Base-by-base conservation (phyloP, 2,113 vertebrate species). In the Pangasianodon gigas region DNA sequence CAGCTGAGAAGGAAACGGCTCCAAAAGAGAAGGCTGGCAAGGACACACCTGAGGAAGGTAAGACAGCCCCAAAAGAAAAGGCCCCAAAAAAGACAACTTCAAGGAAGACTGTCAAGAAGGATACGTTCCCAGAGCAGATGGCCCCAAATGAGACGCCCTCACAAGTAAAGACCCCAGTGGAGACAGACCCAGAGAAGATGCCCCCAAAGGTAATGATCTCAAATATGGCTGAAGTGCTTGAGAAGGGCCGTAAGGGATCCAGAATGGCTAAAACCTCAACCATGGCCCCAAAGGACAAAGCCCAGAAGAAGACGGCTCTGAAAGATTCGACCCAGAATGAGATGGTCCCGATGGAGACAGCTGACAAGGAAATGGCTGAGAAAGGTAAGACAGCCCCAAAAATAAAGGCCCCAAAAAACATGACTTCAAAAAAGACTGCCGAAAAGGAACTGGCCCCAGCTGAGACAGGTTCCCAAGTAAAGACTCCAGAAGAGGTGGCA, bases 261-360 rank as follows among this genome's bases (percentile, higher is more conserved):
- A 62, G 46, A 84, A 62, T 3, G 0, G 41, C 80, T 56, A 83
- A 83, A 83, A 37, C n/a, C 18, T 21, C 18, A 11, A 58, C 21
- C 6, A 46, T 0, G 10, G 24, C 41, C 6, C 19, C 32, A 41
- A 58, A 41, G 19, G 8, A 58, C 32, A 32, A 21, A 41, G 32
- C 8, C 18, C 52, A 32, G 54, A 58, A 44, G 10, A 62, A 29
- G 5, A 26, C 24, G 2, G 6, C 56, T 60, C 6, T 46, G 37
- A 62, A 26, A 16, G 19, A 58, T 0, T 44, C 37, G 11, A 26
- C 21, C 0, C 13, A 62, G 10, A 62, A 62, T 24, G 37, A 58
- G n/a, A 58, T 3, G 19, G 32, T 26, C 5, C 0, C 10, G 0
- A 2, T 60, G 9, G 56, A 44, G 6, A 41, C 21, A 4, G n/a